Conservation (phyloP, 2,888 invertebrate species). For the Troides aeacus region DNA sequence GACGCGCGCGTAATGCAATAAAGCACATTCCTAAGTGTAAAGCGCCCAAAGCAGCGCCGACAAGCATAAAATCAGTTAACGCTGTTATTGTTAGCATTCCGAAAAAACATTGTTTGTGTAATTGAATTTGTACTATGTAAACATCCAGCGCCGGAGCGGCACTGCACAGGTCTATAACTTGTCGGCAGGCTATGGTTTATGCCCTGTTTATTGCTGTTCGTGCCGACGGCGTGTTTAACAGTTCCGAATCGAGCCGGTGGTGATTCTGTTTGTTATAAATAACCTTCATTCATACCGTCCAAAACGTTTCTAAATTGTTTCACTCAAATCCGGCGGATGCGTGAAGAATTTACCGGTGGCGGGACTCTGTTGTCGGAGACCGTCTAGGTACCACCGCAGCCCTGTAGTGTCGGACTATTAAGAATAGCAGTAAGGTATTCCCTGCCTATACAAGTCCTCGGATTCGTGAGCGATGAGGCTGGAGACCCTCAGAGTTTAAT, state of each 20-base stretch:
- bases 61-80: neutral
- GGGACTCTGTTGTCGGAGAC: too few species aligned
- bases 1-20: slow-evolving; percentile 4
- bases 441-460: too few species aligned
- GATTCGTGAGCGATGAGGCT: too few species aligned
- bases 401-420: too few species aligned
- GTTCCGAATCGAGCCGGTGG: slow-evolving; percentile 2
- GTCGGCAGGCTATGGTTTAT: slow-evolving; percentile 4
- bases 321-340: neutral
- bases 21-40: slow-evolving; percentile 18
- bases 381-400: too few species aligned
- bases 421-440: too few species aligned
- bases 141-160: slow-evolving; percentile 9
- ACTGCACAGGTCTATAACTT: neutral
- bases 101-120: slow-evolving; percentile 9
- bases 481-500: too few species aligned
- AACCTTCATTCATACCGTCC: slow-evolving; percentile 12
- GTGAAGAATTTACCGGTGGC: neutral
- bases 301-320: neutral
- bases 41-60: neutral
- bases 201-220: slow-evolving; percentile 5
- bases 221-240: slow-evolving; percentile 1
- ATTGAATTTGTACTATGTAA: slow-evolving; percentile 16
- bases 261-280: slow-evolving; percentile 10
- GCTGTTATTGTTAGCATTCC: slow-evolving; percentile 13